phyloP scores from a whole-genome alignment of 2,888 invertebrate genomes.

The Amphimallon solstitiale region DNA sequence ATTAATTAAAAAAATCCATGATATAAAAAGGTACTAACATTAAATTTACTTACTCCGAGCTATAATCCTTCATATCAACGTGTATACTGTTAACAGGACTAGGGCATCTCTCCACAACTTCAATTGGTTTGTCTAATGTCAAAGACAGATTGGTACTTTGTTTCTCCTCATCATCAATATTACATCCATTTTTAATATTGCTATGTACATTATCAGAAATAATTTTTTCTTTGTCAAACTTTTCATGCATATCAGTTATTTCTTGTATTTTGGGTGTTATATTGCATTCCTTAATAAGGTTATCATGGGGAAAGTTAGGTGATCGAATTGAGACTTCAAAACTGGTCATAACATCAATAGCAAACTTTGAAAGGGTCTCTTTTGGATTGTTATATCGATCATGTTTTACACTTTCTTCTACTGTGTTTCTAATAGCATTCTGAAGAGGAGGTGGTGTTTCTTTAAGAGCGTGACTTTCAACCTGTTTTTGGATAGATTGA shows the following conservation, averaged over 20 bases:
- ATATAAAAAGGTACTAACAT: too few relatives aligned
- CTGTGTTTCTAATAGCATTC: slow-evolving; percentile 37
- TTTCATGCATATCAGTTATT: slow-evolving; percentile 55
- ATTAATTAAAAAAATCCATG: too few relatives aligned
- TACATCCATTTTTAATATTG: slow-evolving; percentile 29
- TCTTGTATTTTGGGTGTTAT: slow-evolving; percentile 40
- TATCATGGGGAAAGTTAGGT: slow-evolving; percentile 34
- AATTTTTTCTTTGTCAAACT: not conserved
- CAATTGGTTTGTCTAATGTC: slow-evolving; percentile 55
- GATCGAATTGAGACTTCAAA: slow-evolving; percentile 68
- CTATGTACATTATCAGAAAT: slow-evolving; percentile 23
- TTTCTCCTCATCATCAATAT: slow-evolving; percentile 41
- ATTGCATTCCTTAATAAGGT: slow-evolving; percentile 18
- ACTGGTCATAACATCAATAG: slow-evolving; percentile 78
- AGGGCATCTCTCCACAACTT: slow-evolving; percentile 57
- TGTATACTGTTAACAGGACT: slow-evolving; percentile 66
- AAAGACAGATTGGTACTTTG: slow-evolving; percentile 52
- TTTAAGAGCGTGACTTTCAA: slow-evolving; percentile 51
- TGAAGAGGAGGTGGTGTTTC: slow-evolving; percentile 48
- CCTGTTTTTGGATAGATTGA: slow-evolving; percentile 48
- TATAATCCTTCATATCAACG: slow-evolving; percentile 66
- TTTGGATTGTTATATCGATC: slow-evolving; percentile 50
- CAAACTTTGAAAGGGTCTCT: slow-evolving; percentile 66
- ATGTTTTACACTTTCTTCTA: slow-evolving; percentile 34
- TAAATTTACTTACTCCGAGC: slow-evolving; percentile 59